Evolutionary conservation across 2,888 invertebrate species (phyloP).

Genomic region (Athripsodes cinereus): DNA sequence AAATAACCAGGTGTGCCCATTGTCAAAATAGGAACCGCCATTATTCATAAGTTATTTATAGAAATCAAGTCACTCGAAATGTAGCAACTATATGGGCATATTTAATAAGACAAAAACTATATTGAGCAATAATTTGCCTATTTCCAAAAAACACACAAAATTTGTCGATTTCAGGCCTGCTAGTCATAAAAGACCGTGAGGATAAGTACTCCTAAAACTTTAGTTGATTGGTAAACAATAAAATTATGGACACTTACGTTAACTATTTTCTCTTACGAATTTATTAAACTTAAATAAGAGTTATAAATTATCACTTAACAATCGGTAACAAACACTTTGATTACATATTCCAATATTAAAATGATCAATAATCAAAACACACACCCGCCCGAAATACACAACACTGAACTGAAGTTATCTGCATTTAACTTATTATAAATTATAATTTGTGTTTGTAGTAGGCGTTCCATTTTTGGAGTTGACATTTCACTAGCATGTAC

Average conservation of each 20-base stretch:
- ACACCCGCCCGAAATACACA: constrained; percentile 8
- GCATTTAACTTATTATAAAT: not conserved
- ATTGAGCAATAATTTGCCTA: no score
- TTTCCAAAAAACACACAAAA: constrained; percentile 6
- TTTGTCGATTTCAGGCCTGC: not conserved
- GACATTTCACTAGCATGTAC: constrained; percentile 10
- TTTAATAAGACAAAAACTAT: no score
- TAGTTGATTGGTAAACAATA: not conserved
- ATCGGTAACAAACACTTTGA: not conserved
- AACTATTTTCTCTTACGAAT: not conserved
- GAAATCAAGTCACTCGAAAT: constrained; percentile 11
- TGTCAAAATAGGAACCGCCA: constrained; percentile 14
- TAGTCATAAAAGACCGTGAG: no score
- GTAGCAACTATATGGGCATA: no score
- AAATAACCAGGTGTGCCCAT: constrained; percentile 15
- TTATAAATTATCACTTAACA: not conserved
- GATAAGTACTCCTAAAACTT: no score
- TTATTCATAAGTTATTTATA: constrained; percentile 18
- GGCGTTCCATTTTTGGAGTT: constrained; percentile 21
- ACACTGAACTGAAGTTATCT: constrained; percentile 14
- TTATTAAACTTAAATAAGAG: not conserved
- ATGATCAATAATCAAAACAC: not conserved
- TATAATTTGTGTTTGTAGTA: not conserved
- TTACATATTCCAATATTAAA: not conserved
- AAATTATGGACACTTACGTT: not conserved